Base-by-base conservation (phyloP, 2,113 vertebrate species). In the Deroptyus accipitrinus region DNA sequence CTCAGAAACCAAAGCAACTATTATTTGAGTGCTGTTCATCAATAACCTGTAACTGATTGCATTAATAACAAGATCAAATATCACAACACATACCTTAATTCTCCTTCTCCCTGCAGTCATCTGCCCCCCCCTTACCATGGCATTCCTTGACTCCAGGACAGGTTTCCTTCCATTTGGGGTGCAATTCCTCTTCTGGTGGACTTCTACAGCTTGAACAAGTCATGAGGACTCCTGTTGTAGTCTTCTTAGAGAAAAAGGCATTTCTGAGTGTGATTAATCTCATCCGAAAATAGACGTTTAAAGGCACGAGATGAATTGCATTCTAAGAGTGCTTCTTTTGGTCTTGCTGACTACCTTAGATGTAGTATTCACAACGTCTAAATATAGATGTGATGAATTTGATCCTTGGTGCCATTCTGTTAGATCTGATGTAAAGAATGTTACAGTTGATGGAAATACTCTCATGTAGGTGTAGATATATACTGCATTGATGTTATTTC, bases 401-500 rank as follows among this genome's bases (percentile, higher is more conserved):
- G 95, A 89, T 97, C 89, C 89, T 78, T 69, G 73, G 66, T 76
- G 80, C 69, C 4, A 5, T 90, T 91, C 73, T 86, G 76, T 95
- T 92, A 92, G 94, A 73, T 91, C 52, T 94, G 91, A 92, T 85
- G 62, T 84, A 66, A 91, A 66, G 86, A 68, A 80, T 88, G 80
- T 66, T 94, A 37, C 86, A 91, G 83, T 52, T 24, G 8, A 76
- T 94, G 92, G 86, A 67, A 96, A 73, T 69, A 37, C 88, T 92
- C 88, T 93, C 44, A 31, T 35, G 54, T 63, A 94, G 91, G 81
- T 82, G 92, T 74, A 89, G 88, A 66, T 76, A 79, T 46, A 37
- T 55, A 68, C 74, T 62, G 86, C 90, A 91, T 94, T 96, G 92
- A 95, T 94, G 84, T 87, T 15, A 51, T 68, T 93, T 76, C 57